Evolutionary conservation across 2,113 vertebrate genomes (phyloP).

Genomic region (Hyaena hyaena): DNA sequence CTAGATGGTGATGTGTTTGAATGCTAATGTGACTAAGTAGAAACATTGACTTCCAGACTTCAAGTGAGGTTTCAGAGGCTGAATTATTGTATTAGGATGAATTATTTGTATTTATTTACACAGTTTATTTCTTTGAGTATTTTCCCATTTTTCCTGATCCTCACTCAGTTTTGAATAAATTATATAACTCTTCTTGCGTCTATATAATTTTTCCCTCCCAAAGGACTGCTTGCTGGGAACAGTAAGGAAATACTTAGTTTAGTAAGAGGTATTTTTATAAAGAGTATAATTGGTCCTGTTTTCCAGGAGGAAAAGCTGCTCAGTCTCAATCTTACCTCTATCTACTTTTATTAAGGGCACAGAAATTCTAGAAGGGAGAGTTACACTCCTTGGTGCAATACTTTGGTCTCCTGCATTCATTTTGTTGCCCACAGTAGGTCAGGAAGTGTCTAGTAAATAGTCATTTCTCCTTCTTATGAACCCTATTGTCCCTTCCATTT

Average conservation of each 20-base stretch:
- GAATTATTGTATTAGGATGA: not conserved
- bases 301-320: slow-evolving; percentile 39
- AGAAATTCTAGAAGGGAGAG: not conserved
- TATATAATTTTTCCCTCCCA: not conserved
- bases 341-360: not conserved
- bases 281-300: not conserved
- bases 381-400: not conserved
- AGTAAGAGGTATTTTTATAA: not conserved
- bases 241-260: slow-evolving; percentile 22
- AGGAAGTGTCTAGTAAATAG: not conserved
- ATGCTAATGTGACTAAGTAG: not conserved
- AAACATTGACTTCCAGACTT: not conserved
- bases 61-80: slow-evolving; percentile 29
- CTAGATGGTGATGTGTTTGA: not conserved
- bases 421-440: not conserved
- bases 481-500: not conserved
- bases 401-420: not conserved
- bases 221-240: not conserved
- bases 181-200: not conserved
- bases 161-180: slow-evolving; percentile 37
- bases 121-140: slow-evolving; percentile 13
- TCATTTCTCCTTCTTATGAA: not conserved
- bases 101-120: slow-evolving; percentile 19
- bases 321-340: not conserved
- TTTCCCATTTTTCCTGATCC: not conserved